phyloP scores from a whole-genome alignment of 1,140 invertebrate species.

The Phymorhynchus buccinoides region DNA sequence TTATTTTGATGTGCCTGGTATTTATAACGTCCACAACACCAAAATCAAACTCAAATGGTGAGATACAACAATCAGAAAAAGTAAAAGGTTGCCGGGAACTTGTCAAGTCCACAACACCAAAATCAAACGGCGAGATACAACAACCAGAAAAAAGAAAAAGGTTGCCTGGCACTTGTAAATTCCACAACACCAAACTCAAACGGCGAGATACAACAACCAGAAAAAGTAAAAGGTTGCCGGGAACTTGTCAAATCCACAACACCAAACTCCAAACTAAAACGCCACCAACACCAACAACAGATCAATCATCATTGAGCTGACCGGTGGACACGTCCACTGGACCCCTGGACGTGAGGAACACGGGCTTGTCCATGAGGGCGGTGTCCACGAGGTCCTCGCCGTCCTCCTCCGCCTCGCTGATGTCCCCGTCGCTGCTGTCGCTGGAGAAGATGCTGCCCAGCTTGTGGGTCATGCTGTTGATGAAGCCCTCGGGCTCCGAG shows the following conservation, averaged over 20 bases:
- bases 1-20: no score
- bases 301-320: slow-evolving; percentile 36
- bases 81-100: no score
- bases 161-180: neutral
- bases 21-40: no score
- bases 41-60: no score
- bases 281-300: slow-evolving; percentile 25
- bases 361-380: slow-evolving; percentile 64
- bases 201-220: neutral
- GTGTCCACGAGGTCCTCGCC: slow-evolving; percentile 68
- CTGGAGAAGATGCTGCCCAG: slow-evolving; percentile 79
- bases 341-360: slow-evolving; percentile 69
- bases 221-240: no score
- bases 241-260: no score
- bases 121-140: neutral
- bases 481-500: slow-evolving; percentile 82
- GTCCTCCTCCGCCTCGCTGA: slow-evolving; percentile 78
- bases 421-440: slow-evolving; percentile 82
- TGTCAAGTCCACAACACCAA: neutral
- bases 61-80: no score
- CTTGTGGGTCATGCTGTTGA: slow-evolving; percentile 68
- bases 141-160: slow-evolving; percentile 11
- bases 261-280: no score
- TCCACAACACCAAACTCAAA: neutral
- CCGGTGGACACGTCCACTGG: slow-evolving; percentile 63